Base-by-base conservation (phyloP, 2,113 vertebrate species). In the Clarias macrocephalus region DNA sequence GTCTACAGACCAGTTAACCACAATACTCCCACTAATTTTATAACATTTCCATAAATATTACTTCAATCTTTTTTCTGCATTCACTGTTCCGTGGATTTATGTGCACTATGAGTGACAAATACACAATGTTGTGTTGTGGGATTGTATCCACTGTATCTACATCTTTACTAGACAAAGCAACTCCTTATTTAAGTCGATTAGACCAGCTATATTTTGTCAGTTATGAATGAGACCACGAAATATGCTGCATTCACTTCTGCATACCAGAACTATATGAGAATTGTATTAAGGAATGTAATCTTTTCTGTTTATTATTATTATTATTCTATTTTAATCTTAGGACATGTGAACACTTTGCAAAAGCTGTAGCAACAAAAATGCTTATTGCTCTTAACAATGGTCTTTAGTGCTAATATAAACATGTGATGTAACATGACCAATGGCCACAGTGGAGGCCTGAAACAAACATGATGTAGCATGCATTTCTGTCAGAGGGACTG, bases 381-480 rank as follows among this genome's bases (percentile, higher is more conserved):
- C 11, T 23, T 63, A 65, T 80, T 62, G 52, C 66, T 85, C 30
- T 73, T 33, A 85, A 81, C 85, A 82, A 84, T 60, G 79, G 60
- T 54, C 59, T 80, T 82, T 76, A 82, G n/a, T 77, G 16, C 84
- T 88, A 73, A 83, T 86, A 75, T 86, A 88, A 90, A 81, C 75
- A 76, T 73, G 83, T 86, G 87, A 90, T 88, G 89, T 80, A 88
- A 81, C 65, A 81, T 86, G 85, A 60, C 23, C 80, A 83, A 54
- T 66, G 81, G 81, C 84, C 75, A 68, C 68, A 33, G 66, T 81
- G 52, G 84, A 90, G 86, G 87, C 89, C 89, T n/a, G 89, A 63
- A 90, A 86, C 81, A 86, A 82, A 86, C 82, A 88, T 86, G 81
- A 86, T 90, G 85, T 88, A 76, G 76, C 89, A 90, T 90, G 89